These are phyloP conservation scores for Geococcyx californianus DNA, from an alignment of 2,113 vertebrate genomes.

Conservation along the genomic window DNA sequence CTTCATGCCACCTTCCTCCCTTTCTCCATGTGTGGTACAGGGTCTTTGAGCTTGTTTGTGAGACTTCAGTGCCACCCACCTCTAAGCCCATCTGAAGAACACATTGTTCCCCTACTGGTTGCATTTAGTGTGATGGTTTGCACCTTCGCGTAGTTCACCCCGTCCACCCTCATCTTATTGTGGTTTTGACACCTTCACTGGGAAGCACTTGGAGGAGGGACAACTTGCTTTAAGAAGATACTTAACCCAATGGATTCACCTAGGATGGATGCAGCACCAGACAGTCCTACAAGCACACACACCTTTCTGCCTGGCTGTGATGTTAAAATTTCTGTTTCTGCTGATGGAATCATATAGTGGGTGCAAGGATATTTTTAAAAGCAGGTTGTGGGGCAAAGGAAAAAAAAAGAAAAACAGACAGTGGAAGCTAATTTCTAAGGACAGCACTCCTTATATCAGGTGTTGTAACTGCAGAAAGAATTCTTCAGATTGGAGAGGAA, in stretches of 20 bases:
- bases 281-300: neutral
- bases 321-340: neutral
- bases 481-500: neutral
- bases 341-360: neutral
- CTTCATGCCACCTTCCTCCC: neutral
- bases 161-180: fast-evolving
- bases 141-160: neutral
- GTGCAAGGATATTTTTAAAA: neutral
- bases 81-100: neutral
- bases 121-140: neutral
- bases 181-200: neutral
- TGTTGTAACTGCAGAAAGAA: neutral
- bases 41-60: neutral
- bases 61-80: neutral
- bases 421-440: neutral
- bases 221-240: neutral
- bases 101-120: fast-evolving
- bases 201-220: neutral
- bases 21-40: neutral
- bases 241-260: neutral
- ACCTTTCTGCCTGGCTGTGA: neutral
- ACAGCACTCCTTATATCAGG: neutral
- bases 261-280: fast-evolving
- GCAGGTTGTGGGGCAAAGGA: neutral
- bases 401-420: neutral